Base-by-base conservation (phyloP, 2,888 invertebrate species). In the Eupithecia pulchellata region DNA sequence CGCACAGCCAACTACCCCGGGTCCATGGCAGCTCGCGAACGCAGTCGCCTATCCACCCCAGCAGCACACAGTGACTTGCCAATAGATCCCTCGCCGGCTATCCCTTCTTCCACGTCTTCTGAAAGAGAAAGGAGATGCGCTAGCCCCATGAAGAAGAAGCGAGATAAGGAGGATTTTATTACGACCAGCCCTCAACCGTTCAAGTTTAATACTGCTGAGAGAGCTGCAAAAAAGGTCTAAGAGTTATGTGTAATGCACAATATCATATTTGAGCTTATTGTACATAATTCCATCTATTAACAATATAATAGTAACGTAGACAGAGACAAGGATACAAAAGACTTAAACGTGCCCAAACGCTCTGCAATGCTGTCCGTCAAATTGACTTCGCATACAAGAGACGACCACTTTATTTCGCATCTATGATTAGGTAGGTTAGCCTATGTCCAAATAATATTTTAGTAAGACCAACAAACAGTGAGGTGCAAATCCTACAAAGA, bases 1-100 rank as follows among this genome's bases (percentile, higher is more conserved):
- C 95, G 95, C 73, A 94, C 94, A 1, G 95, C 97, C 0, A 95
- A 95, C 42, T 90, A 96, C 71, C 97, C 97, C 0, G 96, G 96
- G 0, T 95, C 95, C 1, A 96, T 96, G 96, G 96, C 96, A 0
- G 92, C 95, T 66, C 90, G 96, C 34, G 96, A 96, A 77, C 88
- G 92, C 11, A 93, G 93, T 72, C 87, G 90, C 6, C 84, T 89
- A 4, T 94, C 94, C 0, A 93, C 94, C 0, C 94, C 94, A 2
- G 94, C 89, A 1, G 94, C 93, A 1, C 94, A 93, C 73, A 94
- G 94, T 65, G 94, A 94, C 72, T 76, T 94, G 30, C 94, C 94
- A 1, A 92, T 89, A 47, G 94, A 94, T 71, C 91, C 94, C 0
- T 93, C 93, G 1, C 93, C 92, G 4, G 88, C 83, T 1, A 82